Conservation (phyloP, 2,113 vertebrate genomes). For the Semicossyphus pulcher region DNA sequence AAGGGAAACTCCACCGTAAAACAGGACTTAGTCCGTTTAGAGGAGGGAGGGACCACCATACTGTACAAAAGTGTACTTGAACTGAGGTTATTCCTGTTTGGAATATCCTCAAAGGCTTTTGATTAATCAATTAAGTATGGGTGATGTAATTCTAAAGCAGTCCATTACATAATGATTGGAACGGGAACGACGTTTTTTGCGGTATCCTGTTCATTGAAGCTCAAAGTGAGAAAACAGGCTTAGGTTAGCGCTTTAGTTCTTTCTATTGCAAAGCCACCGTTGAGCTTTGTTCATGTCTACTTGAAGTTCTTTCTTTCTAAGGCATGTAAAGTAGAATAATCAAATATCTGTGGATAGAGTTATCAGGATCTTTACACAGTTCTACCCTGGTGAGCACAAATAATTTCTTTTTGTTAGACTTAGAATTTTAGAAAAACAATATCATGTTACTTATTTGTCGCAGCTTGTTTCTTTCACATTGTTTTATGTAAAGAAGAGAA, state of each 20-base stretch:
- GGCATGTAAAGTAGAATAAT: slow-evolving; percentile 5
- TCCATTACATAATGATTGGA: neutral
- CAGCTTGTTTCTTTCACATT: neutral
- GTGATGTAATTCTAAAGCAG: neutral
- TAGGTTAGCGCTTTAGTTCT: slow-evolving; percentile 32
- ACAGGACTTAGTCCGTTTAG: slow-evolving; percentile 47
- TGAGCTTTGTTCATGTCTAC: slow-evolving; percentile 16
- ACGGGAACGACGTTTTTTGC: neutral
- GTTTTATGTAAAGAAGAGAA: no score
- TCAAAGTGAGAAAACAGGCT: slow-evolving; percentile 24
- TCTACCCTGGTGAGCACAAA: neutral
- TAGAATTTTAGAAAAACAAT: neutral
- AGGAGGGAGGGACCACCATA: slow-evolving; percentile 8
- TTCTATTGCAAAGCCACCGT: slow-evolving; percentile 11
- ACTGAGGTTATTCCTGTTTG: neutral
- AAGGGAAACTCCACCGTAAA: slow-evolving; percentile 53
- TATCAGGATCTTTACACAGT: slow-evolving; percentile 18
- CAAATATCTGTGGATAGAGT: slow-evolving; percentile 12
- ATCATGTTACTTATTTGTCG: neutral
- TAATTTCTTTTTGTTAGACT: neutral
- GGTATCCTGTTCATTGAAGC: slow-evolving; percentile 7
- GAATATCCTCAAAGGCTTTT: neutral
- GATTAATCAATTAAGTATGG: neutral
- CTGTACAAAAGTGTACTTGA: neutral
- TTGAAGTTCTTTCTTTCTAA: neutral